phyloP scores from a whole-genome alignment of 2,888 invertebrate genomes.

The Epiperipatus broadwayi region DNA sequence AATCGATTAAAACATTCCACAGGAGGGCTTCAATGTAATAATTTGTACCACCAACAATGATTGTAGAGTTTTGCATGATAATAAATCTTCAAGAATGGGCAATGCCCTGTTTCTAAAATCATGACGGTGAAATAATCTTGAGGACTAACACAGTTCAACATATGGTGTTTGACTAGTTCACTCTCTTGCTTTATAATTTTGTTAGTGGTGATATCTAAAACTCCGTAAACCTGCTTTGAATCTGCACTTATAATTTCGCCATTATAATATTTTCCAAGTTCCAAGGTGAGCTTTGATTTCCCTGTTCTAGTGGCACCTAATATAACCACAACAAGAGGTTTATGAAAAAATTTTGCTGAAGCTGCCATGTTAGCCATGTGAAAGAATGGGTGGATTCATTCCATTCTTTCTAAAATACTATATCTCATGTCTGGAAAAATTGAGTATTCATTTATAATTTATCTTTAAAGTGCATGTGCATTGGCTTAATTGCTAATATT shows the following conservation, averaged over 20 bases:
- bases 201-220: conserved; percentile 76
- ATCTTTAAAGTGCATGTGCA: too few relatives aligned
- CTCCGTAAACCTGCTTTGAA: conserved; percentile 97
- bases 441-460: too few relatives aligned
- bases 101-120: conserved; percentile 63
- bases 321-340: conserved; percentile 55
- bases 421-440: too few relatives aligned
- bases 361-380: too few relatives aligned
- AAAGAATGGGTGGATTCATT: too few relatives aligned
- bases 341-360: too few relatives aligned
- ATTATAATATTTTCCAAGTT: conserved; percentile 61
- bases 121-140: conserved; percentile 51
- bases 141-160: conserved; percentile 68
- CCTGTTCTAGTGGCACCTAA: conserved; percentile 92
- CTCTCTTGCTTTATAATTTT: conserved; percentile 69
- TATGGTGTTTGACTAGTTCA: conserved; percentile 55
- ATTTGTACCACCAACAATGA: conserved; percentile 91
- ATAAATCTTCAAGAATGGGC: too few relatives aligned
- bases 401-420: too few relatives aligned
- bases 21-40: conserved; percentile 92
- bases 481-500: too few relatives aligned
- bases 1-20: conserved; percentile 58
- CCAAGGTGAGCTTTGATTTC: conserved; percentile 83
- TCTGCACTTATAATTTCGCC: conserved; percentile 94
- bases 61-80: too few relatives aligned